Base-by-base conservation (phyloP, 1,140 invertebrate genomes). In the Aphelenchoides avenae region DNA sequence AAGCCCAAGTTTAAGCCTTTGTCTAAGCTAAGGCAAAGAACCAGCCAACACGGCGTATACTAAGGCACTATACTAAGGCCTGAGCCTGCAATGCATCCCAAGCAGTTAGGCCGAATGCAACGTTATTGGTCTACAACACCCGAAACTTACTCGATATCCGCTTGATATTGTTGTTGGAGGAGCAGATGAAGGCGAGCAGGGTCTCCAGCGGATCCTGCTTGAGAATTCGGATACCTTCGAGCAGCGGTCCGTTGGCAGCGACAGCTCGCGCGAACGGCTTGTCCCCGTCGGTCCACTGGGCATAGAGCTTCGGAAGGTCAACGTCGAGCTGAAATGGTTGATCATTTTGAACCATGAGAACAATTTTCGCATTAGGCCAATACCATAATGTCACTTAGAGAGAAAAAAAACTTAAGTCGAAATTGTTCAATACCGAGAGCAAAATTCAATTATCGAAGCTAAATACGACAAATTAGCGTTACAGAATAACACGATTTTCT, bases 111-210 rank as follows among this genome's bases (percentile, higher is more conserved):
- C n/a, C n/a, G n/a, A n/a, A n/a, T n/a, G n/a, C n/a, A n/a, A n/a
- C n/a, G n/a, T n/a, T n/a, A n/a, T n/a, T n/a, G n/a, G n/a, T n/a
- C n/a, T n/a, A n/a, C n/a, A n/a, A n/a, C n/a, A n/a, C n/a, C n/a
- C n/a, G n/a, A n/a, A n/a, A 37, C 57, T 15, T 5, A 64, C 62
- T 63, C 15, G 64, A 68, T 34, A 64, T 66, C 43, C 64, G 18
- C 56, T 82, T 81, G 47, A 97, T 94, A 71, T 96, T 88, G 78
- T 97, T 97, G 76, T 96, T 96, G 54, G 91, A 89, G 49, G 91
- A 95, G 77, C 92, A 97, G 62, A 96, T 94, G 75, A 96, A 96
- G 11, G 89, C 87, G 73, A 96, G 90, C 0, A 96, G 78, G 81
- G 89, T 94, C 81, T 97, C 93, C 2, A 89, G 80, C 0, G 89